Base-by-base conservation (phyloP, 1,140 invertebrate species). In the Chrysomallon squamiferum region DNA sequence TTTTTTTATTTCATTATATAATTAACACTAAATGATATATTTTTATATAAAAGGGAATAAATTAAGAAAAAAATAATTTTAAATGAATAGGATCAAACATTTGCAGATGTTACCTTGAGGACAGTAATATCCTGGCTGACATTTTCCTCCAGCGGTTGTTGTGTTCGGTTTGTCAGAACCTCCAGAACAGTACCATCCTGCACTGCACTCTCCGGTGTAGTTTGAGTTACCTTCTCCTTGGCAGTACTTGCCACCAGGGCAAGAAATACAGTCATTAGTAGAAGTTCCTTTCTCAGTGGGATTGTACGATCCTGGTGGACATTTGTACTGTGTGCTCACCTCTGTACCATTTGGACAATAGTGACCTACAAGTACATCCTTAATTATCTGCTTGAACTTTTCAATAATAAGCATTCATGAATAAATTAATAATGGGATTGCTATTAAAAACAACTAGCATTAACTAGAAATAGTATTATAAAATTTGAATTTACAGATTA, bases 331-430 rank as follows among this genome's bases (percentile, higher is more conserved):
- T 3, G 73, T 81, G 33, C 63, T 59, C 33, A 62, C 72, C 20
- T 70, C 20, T 18, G 82, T 84, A 57, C 81, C 81, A 60, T 76
- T 78, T 43, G 71, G 75, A 72, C 82, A 84, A 58, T 80, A 83
- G 61, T 84, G 76, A 59, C 82, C 82, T 81, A 32, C 11, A 63
- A 33, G 22, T 20, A 20, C 15, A 30, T 0, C 38, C 38, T 22
- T 9, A n/a, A n/a, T n/a, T n/a, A n/a, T n/a, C n/a, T n/a, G n/a
- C 56, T 9, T 11, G 9, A n/a, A n/a, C 41, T 43, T n/a, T 43
- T 9, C 9, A 43, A n/a, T 9, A 43, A 9, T n/a, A 43, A 9
- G 9, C 9, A 43, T 9, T 43, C 41, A 43, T 43, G 41, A 43
- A n/a, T 43, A n/a, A n/a, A 43, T 43, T 9, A 43, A 43, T 43